Conservation (phyloP, 2,113 vertebrate genomes). For the Chelonoidis abingdonii region DNA sequence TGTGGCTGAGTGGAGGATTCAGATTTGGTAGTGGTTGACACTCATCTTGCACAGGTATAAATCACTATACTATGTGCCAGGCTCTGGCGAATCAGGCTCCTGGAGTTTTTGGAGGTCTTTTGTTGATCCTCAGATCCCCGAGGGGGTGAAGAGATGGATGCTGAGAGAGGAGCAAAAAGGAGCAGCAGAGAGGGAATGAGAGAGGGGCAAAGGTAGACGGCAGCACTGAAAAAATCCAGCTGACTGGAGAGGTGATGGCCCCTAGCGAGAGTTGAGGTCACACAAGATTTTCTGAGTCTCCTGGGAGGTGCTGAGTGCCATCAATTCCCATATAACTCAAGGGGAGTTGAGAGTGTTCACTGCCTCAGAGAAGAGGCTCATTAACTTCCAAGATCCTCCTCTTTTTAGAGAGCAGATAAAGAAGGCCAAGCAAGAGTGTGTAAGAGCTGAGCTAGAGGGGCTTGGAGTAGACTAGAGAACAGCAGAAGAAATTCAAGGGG, state of each 20-base stretch:
- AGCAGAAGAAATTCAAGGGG: not conserved
- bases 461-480: not conserved
- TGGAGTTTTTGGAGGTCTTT: not conserved
- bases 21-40: not conserved
- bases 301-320: not conserved
- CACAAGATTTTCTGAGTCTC: not conserved
- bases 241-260: not conserved
- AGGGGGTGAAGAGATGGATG: not conserved
- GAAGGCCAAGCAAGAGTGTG: not conserved
- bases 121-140: not conserved
- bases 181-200: not conserved
- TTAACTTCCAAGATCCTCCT: constrained; percentile 5
- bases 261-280: not conserved
- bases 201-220: not conserved
- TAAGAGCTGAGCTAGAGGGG: not conserved
- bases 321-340: not conserved
- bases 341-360: not conserved
- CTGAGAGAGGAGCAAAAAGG: not conserved
- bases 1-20: not conserved
- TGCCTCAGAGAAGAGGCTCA: not conserved
- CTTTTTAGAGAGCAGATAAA: not conserved
- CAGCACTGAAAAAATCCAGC: not conserved
- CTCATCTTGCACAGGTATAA: not conserved
- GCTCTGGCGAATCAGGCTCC: not conserved
- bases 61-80: not conserved